Conservation (phyloP, 2,888 invertebrate species). For the Gnatocerus cornutus region DNA sequence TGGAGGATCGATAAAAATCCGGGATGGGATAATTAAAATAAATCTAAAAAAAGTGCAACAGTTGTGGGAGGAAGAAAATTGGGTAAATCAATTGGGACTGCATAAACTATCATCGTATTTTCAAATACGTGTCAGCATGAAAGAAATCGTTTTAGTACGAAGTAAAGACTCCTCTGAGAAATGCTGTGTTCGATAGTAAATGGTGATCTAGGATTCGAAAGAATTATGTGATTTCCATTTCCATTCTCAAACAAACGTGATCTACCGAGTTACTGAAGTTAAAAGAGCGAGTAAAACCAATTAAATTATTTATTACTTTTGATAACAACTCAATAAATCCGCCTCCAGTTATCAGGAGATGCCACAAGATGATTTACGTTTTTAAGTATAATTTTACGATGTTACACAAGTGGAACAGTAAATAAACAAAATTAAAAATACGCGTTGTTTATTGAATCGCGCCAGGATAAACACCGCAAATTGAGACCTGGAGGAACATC, state of each 20-base stretch:
- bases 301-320: background rate
- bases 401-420: background rate
- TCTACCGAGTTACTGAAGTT: background rate
- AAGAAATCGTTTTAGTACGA: conserved; percentile 16
- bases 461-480: conserved; percentile 34
- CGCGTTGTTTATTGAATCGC: background rate
- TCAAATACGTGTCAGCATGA: conserved; percentile 7
- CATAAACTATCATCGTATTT: conserved; percentile 11
- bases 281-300: background rate
- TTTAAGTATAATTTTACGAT: conserved; percentile 20
- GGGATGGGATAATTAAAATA: background rate
- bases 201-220: conserved; percentile 14
- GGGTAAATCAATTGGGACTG: conserved; percentile 8
- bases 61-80: background rate
- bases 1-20: too few relatives aligned
- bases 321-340: conserved; percentile 14
- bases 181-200: conserved; percentile 16
- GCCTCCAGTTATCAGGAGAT: background rate
- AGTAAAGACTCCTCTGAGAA: conserved; percentile 19
- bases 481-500: conserved; percentile 35
- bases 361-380: conserved; percentile 13
- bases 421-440: conserved; percentile 14
- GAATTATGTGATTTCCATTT: conserved; percentile 14
- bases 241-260: conserved; percentile 12
- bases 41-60: conserved; percentile 1